These are phyloP conservation scores for Cantharis rufa DNA, from an alignment of 2,888 invertebrate genomes.

Conservation along the genomic window DNA sequence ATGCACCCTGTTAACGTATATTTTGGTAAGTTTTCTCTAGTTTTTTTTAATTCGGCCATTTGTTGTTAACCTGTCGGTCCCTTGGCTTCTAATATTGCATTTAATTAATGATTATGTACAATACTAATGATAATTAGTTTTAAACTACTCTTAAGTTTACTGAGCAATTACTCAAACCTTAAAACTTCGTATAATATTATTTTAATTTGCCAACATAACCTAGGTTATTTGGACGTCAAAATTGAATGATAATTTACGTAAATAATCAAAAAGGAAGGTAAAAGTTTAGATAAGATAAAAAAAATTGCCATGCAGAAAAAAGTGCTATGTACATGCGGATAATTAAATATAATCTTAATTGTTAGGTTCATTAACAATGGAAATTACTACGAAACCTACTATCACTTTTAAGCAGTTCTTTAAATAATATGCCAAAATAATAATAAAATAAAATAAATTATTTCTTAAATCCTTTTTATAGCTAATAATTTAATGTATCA, in stretches of 20 bases:
- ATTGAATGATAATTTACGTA: neutral
- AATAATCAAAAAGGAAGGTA: neutral
- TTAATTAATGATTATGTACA: neutral
- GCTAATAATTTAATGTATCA: neutral
- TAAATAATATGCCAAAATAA: neutral
- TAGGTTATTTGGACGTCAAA: neutral
- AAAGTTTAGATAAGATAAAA: neutral
- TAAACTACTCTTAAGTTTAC: neutral
- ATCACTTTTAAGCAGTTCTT: neutral
- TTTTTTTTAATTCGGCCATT: conserved; percentile 5
- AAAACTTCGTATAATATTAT: neutral
- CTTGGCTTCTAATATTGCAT: neutral
- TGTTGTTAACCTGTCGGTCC: neutral
- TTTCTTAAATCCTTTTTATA: neutral
- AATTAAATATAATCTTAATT: neutral
- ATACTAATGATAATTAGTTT: neutral
- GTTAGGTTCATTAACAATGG: neutral
- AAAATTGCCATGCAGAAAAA: neutral
- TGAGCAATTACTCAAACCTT: neutral
- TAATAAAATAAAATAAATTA: too few relatives aligned
- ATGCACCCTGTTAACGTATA: conserved; percentile 48
- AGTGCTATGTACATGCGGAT: neutral
- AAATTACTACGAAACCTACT: neutral
- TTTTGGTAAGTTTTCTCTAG: conserved; percentile 50
- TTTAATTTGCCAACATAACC: neutral